Conservation (phyloP, 2,888 invertebrate genomes). For the Saturnia japonica region DNA sequence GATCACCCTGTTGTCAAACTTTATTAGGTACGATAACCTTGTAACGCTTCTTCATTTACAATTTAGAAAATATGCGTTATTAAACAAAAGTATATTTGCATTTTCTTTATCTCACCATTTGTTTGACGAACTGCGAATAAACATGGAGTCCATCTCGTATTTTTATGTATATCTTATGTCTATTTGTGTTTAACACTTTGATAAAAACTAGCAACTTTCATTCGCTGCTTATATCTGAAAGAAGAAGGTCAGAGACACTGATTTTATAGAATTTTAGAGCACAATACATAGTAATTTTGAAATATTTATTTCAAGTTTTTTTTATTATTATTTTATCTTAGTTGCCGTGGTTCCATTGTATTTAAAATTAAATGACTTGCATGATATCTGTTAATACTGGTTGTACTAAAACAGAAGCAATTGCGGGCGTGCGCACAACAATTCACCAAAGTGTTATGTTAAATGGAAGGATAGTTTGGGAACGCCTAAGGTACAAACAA, state of each 20-base stretch:
- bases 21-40: constrained; percentile 8
- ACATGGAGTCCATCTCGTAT: not conserved
- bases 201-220: constrained; percentile 3
- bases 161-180: not conserved
- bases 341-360: too few species aligned
- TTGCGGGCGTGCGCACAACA: too few species aligned
- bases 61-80: not conserved
- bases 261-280: not conserved
- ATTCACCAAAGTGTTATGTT: too few species aligned
- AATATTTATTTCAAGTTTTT: too few species aligned
- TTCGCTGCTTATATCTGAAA: not conserved
- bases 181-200: constrained; percentile 4
- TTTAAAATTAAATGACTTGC: too few species aligned
- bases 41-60: constrained; percentile 14
- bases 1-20: constrained; percentile 11
- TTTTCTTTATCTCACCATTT: constrained; percentile 10
- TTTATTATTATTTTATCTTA: too few species aligned
- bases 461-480: too few species aligned
- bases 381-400: too few species aligned
- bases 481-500: too few species aligned
- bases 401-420: too few species aligned
- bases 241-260: not conserved
- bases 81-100: not conserved
- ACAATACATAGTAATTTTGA: too few species aligned
- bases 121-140: constrained; percentile 1